Evolutionary conservation across 2,888 invertebrate genomes (phyloP).

Genomic region (Oxystoma pomonae): DNA sequence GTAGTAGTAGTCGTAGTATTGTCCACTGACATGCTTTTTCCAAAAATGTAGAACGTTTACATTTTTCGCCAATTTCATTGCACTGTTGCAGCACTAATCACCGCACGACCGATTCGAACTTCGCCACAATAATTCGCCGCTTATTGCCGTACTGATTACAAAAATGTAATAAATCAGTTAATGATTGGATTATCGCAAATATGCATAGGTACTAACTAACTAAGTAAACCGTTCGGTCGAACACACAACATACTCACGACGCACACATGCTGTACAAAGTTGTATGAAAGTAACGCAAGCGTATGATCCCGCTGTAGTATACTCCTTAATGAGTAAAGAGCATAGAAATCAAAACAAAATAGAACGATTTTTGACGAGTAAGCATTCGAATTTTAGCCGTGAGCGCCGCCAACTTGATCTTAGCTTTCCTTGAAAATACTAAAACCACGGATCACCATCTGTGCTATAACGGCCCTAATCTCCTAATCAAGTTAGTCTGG

Average conservation of each 20-base stretch:
- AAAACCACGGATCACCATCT: too few relatives aligned
- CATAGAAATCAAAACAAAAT: too few relatives aligned
- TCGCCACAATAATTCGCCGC: not conserved
- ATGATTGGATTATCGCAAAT: not conserved
- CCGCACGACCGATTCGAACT: not conserved
- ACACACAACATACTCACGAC: not conserved
- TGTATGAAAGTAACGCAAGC: not conserved
- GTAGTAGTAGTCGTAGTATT: slow-evolving; percentile 10
- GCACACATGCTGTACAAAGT: not conserved
- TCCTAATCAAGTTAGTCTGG: too few relatives aligned
- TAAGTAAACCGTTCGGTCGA: not conserved
- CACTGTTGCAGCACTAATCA: not conserved
- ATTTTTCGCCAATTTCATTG: slow-evolving; percentile 16
- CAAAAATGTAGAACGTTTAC: slow-evolving; percentile 20
- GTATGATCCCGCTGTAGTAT: not conserved
- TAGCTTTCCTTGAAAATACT: too few relatives aligned
- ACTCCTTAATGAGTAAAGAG: too few relatives aligned
- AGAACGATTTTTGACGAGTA: too few relatives aligned
- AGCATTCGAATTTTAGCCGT: too few relatives aligned
- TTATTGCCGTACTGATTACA: not conserved
- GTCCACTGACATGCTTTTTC: slow-evolving; percentile 13
- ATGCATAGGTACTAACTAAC: not conserved
- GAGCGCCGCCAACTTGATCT: too few relatives aligned
- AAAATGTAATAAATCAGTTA: not conserved
- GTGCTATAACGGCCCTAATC: too few relatives aligned